phyloP scores from a whole-genome alignment of 2,113 vertebrate genomes.

The Hemiscyllium ocellatum region DNA sequence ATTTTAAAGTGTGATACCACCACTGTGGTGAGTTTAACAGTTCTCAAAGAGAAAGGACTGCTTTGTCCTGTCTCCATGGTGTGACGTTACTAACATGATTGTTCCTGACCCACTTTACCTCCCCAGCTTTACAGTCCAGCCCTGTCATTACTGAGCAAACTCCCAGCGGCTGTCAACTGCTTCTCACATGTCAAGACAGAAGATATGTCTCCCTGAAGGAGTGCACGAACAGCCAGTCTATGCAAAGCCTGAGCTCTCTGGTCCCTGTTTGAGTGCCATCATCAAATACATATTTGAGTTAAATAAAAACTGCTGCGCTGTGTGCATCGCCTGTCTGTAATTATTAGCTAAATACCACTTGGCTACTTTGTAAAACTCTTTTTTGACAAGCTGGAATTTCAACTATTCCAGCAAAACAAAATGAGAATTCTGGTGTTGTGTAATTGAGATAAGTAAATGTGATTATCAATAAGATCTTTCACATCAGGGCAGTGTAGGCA shows the following conservation, averaged over 20 bases:
- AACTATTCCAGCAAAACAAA: neutral
- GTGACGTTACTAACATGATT: neutral
- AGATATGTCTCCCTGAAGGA: neutral
- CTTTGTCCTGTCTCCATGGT: neutral
- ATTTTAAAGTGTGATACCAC: neutral
- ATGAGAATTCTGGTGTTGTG: neutral
- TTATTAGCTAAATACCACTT: neutral
- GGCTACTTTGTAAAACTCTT: neutral
- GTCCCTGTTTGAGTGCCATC: neutral
- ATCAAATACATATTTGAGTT: neutral
- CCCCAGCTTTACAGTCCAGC: neutral
- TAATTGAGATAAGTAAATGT: neutral
- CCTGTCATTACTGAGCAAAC: neutral
- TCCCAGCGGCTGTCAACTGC: neutral
- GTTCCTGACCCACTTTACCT: neutral
- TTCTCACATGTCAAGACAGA: neutral
- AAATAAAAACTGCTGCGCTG: conserved; percentile 6
- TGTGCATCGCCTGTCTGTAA: neutral
- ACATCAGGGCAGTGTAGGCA: neutral
- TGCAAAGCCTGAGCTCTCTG: neutral
- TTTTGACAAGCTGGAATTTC: conserved; percentile 29
- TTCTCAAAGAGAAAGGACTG: neutral
- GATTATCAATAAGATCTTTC: neutral
- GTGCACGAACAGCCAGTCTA: neutral
- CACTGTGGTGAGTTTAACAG: neutral